phyloP scores from a whole-genome alignment of 2,888 invertebrate species.

The Melinaea menophilus region DNA sequence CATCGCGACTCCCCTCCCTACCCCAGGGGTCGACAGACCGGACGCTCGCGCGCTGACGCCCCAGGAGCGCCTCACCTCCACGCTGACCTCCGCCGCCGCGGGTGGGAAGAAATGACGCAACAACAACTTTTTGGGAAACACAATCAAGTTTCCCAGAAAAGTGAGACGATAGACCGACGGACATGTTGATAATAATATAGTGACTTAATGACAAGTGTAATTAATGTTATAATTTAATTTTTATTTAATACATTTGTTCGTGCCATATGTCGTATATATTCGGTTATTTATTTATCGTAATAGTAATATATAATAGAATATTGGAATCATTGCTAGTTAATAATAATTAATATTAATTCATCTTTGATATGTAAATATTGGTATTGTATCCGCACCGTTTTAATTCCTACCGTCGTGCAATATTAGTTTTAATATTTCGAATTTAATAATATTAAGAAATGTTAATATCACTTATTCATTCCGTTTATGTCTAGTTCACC shows the following conservation, averaged over 20 bases:
- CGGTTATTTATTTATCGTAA: constrained; percentile 17
- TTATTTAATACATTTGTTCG: not conserved
- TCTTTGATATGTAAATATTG: not conserved
- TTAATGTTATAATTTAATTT: not conserved
- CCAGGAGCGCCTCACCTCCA: not conserved
- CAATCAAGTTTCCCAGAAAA: constrained; percentile 55
- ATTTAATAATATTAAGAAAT: constrained; percentile 60
- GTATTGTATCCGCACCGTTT: not conserved
- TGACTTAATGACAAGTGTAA: too few relatives aligned
- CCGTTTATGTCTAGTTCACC: constrained; percentile 40
- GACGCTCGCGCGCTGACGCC: constrained; percentile 48
- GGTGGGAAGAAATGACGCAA: constrained; percentile 74
- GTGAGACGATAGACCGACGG: constrained; percentile 49
- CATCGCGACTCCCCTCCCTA: constrained; percentile 35
- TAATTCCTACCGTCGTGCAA: constrained; percentile 52
- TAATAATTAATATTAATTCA: not conserved
- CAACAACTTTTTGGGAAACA: constrained; percentile 44
- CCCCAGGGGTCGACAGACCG: constrained; percentile 42
- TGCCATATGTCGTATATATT: constrained; percentile 10
- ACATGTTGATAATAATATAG: not conserved
- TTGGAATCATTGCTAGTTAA: not conserved
- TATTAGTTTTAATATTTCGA: constrained; percentile 68
- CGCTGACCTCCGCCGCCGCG: constrained; percentile 38
- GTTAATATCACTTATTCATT: constrained; percentile 37
- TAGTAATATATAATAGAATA: too few relatives aligned